Base-by-base conservation (phyloP, 2,113 vertebrate species). In the Columbina picui region DNA sequence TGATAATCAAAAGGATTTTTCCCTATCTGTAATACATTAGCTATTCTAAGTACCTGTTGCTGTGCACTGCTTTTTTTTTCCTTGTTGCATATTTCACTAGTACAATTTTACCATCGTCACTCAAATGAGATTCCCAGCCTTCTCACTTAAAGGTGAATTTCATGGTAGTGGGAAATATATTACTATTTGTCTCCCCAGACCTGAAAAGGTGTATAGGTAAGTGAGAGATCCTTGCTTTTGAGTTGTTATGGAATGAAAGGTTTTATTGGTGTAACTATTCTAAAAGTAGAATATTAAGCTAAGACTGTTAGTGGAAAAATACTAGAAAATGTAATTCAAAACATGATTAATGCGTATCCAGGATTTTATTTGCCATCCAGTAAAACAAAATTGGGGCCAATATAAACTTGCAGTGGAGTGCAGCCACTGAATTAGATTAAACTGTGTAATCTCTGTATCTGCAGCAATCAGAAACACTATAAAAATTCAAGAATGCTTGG, bases 251-350 rank as follows among this genome's bases (percentile, higher is more conserved):
- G 68, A 84, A 57, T 68, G 80, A 84, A 89, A 67, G 14, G 14
- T 63, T 95, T 78, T 74, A 39, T 56, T 92, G 56, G 64, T 36
- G 59, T 91, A 77, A 29, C n/a, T 89, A 4, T 89, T 91, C 22
- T 43, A 67, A 67, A 79, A 93, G 5, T 57, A 69, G 29, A 81
- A 9, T 45, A 50, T 84, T 69, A 74, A 85, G 10, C 34, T 73
- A 68, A 49, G 75, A 43, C 20, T 57, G 18, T 53, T 90, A 53
- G 13, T 82, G 60, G 60, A 85, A 91, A 76, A 84, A 78, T 69
- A 63, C 14, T 84, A 82, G 81, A 70, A 95, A 93, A 87, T 70
- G 20, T 84, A 67, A 87, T 73, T 84, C n/a, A 84, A 89, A 83
- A 27, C 20, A 55, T 39, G 38, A 78, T 87, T 59, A 67, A 52